Evolutionary conservation across 2,113 vertebrate genomes (phyloP).

Genomic region (Ophthalmolycus amberensis): DNA sequence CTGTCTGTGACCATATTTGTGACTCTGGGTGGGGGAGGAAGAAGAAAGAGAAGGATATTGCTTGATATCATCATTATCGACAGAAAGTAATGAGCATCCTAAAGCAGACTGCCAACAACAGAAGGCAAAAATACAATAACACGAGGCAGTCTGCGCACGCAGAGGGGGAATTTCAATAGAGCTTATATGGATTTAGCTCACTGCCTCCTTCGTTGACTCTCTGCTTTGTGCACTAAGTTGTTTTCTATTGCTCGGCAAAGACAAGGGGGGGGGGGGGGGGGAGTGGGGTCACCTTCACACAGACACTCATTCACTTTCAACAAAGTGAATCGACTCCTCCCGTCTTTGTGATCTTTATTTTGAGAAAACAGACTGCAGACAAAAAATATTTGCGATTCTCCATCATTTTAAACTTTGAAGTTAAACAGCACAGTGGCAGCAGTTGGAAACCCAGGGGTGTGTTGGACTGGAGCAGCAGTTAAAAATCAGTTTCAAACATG

Average conservation of each 20-base stretch:
- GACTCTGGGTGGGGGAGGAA: conserved; percentile 15
- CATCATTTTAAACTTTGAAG: conserved; percentile 20
- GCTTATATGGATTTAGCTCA: conserved; percentile 74
- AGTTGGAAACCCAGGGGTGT: conserved; percentile 13
- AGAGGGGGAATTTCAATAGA: conserved; percentile 72
- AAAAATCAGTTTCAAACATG: conserved; percentile 40
- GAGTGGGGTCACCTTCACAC: conserved; percentile 67
- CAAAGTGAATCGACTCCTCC: conserved; percentile 15
- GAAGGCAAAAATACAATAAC: conserved; percentile 73
- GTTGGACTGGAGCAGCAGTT: conserved; percentile 35
- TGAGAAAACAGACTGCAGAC: background rate
- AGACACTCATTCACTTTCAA: conserved; percentile 6
- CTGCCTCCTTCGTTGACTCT: conserved; percentile 60
- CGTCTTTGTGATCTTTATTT: conserved; percentile 33
- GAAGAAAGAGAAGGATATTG: conserved; percentile 50
- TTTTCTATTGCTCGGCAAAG: conserved; percentile 60
- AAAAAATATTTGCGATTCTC: conserved; percentile 8
- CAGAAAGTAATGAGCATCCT: conserved; percentile 69
- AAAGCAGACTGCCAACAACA: conserved; percentile 66
- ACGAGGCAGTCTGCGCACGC: conserved; percentile 63
- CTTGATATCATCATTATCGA: conserved; percentile 70
- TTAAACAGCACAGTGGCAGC: background rate
- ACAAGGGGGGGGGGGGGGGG: background rate
- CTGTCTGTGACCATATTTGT: conserved; percentile 21
- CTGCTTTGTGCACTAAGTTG: conserved; percentile 63